phyloP scores from a whole-genome alignment of 2,888 invertebrate species.

The Cenopis cana region DNA sequence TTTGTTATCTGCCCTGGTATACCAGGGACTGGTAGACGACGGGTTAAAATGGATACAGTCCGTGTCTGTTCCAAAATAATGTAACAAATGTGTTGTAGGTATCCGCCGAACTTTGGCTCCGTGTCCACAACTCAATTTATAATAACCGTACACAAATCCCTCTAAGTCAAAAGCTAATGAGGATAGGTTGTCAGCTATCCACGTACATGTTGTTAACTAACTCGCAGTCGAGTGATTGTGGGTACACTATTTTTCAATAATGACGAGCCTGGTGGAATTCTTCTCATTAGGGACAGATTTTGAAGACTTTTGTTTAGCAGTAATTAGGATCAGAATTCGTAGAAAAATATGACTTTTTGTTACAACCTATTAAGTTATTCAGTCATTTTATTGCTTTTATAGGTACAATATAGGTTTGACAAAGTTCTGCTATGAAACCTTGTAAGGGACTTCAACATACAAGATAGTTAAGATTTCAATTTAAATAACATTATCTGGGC shows the following conservation, averaged over 20 bases:
- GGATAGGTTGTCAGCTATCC: slow-evolving; percentile 32
- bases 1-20: too few relatives aligned
- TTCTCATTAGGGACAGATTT: background rate
- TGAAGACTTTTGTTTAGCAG: background rate
- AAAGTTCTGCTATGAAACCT: too few relatives aligned
- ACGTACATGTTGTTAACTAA: slow-evolving; percentile 22
- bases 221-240: slow-evolving; percentile 26
- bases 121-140: slow-evolving; percentile 27
- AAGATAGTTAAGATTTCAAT: too few relatives aligned
- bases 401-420: too few relatives aligned
- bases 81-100: slow-evolving; percentile 13
- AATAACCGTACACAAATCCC: slow-evolving; percentile 30
- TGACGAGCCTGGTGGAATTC: background rate
- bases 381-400: too few relatives aligned
- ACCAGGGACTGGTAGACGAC: too few relatives aligned
- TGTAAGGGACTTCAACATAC: too few relatives aligned
- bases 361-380: too few relatives aligned
- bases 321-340: too few relatives aligned
- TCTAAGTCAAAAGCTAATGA: slow-evolving; percentile 38
- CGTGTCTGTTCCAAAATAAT: slow-evolving; percentile 1
- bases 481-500: too few relatives aligned
- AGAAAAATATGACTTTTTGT: too few relatives aligned
- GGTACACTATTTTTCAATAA: slow-evolving; percentile 23
- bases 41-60: background rate
- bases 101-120: slow-evolving; percentile 17